Base-by-base conservation (phyloP, 1,140 invertebrate genomes). In the Euwallacea fornicatus region DNA sequence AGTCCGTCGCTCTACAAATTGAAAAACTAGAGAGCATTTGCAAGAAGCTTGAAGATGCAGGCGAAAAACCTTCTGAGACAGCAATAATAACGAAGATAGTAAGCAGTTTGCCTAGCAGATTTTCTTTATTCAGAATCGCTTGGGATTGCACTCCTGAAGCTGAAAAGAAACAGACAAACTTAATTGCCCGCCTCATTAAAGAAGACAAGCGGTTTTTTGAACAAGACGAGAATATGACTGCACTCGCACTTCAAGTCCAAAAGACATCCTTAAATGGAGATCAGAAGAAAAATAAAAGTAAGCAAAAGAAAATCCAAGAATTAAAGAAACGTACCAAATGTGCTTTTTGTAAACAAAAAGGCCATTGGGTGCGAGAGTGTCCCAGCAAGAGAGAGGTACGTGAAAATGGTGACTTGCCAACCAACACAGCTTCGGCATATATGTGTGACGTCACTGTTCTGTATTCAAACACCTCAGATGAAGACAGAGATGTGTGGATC, bases 401-500 rank as follows among this genome's bases (percentile, higher is more conserved):
- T 7, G 42, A 56, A 8, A 56, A 66, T n/a, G 13, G 50, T 9
- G 8, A 60, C 16, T 16, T 7, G 42, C 33, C 11, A 16, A 13
- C 21, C 44, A 11, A 8, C 10, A 54, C 21, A 54, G 50, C 42
- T 4, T 42, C 59, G 42, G 46, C 15, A 33, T 58, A 33, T 42
- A 42, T 58, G 7, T 59, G 50, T 43, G 65, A 66, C 21, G 21
- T 56, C 11, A 13, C 9, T 0, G 65, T 53, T 16, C 42, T 43
- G 8, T 66, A 41, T 66, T 56, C 21, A 42, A 9, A 9, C n/a
- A 66, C 47, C 16, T 8, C 47, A 42, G 65, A 60, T 41, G 46
- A 54, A n/a, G 63, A 65, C 46, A 59, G 54, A 8, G 65, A 66
- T 50, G 67, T 15, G 10, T 69, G 67, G 67, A 44, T 62, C 8